Evolutionary conservation across 37 sponge, comb jelly and placozoan species (phyloP).

Genomic region (Halisarca cf. caerulea): DNA sequence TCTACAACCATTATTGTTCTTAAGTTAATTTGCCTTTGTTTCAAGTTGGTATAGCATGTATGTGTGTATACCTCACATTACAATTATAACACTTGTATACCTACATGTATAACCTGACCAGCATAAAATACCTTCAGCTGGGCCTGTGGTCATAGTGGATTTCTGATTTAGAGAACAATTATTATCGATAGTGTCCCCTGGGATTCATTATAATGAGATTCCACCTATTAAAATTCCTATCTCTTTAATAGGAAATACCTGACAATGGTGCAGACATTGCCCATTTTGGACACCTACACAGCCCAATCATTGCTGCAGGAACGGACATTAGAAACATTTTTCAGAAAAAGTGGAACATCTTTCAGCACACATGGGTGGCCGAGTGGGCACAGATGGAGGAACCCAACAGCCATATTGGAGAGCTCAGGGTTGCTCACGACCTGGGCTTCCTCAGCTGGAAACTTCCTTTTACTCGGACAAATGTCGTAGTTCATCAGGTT

Average conservation of each 20-base stretch:
- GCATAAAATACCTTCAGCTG: too few relatives aligned
- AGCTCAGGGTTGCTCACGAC: neutral
- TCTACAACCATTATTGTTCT: too few relatives aligned
- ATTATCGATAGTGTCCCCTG: too few relatives aligned
- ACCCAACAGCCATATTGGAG: slow-evolving; percentile 37
- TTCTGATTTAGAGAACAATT: too few relatives aligned
- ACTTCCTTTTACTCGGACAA: neutral
- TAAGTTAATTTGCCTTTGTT: too few relatives aligned
- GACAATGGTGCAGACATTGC: slow-evolving; percentile 73
- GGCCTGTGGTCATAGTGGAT: too few relatives aligned
- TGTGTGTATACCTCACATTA: too few relatives aligned
- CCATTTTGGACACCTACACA: slow-evolving; percentile 48
- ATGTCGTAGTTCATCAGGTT: slow-evolving; percentile 29
- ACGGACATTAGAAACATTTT: slow-evolving; percentile 4
- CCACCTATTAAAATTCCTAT: neutral
- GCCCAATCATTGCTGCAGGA: slow-evolving; percentile 40
- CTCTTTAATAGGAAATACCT: slow-evolving; percentile 47
- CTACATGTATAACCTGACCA: too few relatives aligned
- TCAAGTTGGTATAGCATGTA: too few relatives aligned
- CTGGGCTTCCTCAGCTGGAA: slow-evolving; percentile 27
- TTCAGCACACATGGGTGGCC: neutral
- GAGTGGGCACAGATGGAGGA: slow-evolving; percentile 5
- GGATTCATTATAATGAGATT: too few relatives aligned
- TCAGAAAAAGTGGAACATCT: slow-evolving; percentile 11
- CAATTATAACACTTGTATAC: too few relatives aligned